Evolutionary conservation across 2,113 vertebrate genomes (phyloP), one percentile per base, ranked within the genome.

Genomic region (Cettia cetti): DNA sequence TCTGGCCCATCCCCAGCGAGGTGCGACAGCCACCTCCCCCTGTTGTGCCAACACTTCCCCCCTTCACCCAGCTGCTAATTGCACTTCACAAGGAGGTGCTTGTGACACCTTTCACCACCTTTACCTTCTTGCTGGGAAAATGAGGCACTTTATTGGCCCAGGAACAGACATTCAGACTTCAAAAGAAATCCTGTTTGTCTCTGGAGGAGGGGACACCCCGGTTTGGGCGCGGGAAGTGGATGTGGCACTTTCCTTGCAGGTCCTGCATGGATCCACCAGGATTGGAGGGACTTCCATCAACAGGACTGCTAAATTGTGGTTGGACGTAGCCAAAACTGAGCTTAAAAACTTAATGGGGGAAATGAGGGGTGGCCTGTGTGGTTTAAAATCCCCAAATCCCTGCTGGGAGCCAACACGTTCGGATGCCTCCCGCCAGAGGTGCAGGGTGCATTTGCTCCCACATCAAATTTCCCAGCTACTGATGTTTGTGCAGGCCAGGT

Each of bases 1-100:
- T 96, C 95, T 97, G 98, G 97, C 96, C 97, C 95, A 96, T 95
- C 95, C 97, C 93, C 75, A 89, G 97, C 0, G 92, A 89, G 97
- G 98, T 98, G 98, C 92, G 92, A 94, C 89, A 94, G 69, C 75
- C 87, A 11, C 39, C 52, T 86, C 72, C 70, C 42, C 91, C 91
- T 91, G 71, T 80, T 24, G 81, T 82, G 45, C 70, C 93, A 92
- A 39, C 96, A 82, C 76, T 93, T 95, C 78, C 66, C 89, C 71
- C 90, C 86, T 82, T 77, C 96, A 96, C 96, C 86, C 86, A 89
- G 82, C 79, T 97, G 96, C 94, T 95, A 97, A 97, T 95, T 97
- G 94, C 95, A 64, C 54, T 94, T 96, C 96, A 77, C 94, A 95
- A 27, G 54, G 84, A 95, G 82, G 33, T 96, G 94, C 93, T 89